Percentiles rank a stretch among this genome's conserved stretches.
Evolutionary conservation across 2,797 vertebrate species (phyloP).

Genomic region (Bradypodion pumilum): DNA sequence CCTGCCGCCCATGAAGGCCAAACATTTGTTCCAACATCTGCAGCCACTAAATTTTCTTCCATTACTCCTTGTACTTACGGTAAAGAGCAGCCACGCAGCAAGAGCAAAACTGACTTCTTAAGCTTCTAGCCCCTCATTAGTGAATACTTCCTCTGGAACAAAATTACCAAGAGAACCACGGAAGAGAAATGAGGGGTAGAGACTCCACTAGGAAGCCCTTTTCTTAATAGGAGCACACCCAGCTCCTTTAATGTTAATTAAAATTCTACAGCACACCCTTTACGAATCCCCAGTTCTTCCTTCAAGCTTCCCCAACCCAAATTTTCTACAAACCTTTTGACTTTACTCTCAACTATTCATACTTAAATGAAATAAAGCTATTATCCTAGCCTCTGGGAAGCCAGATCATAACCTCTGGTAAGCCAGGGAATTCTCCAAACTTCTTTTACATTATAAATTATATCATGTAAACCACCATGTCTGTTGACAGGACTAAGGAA

Average conservation of each 20-base stretch:
- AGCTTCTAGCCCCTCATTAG: too few relatives aligned
- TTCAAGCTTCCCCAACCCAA: too few relatives aligned
- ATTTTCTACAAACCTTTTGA: not conserved
- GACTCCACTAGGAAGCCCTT: not conserved
- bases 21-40: not conserved
- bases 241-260: not conserved
- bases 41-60: not conserved
- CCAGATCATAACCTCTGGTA: too few relatives aligned
- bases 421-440: too few relatives aligned
- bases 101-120: not conserved
- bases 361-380: not conserved
- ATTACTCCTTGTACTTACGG: not conserved
- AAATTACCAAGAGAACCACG: not conserved
- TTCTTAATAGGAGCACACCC: not conserved
- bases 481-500: not conserved
- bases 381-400: too few relatives aligned
- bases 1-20: not conserved
- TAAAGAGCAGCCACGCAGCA: too few relatives aligned
- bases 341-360: not conserved
- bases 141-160: not conserved
- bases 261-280: not conserved
- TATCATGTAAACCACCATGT: not conserved
- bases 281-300: not conserved
- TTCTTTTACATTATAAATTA: too few relatives aligned
- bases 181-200: not conserved